Evolutionary conservation across 2,113 vertebrate genomes (phyloP).

Genomic region (Cryptoleucopteryx plumbea): DNA sequence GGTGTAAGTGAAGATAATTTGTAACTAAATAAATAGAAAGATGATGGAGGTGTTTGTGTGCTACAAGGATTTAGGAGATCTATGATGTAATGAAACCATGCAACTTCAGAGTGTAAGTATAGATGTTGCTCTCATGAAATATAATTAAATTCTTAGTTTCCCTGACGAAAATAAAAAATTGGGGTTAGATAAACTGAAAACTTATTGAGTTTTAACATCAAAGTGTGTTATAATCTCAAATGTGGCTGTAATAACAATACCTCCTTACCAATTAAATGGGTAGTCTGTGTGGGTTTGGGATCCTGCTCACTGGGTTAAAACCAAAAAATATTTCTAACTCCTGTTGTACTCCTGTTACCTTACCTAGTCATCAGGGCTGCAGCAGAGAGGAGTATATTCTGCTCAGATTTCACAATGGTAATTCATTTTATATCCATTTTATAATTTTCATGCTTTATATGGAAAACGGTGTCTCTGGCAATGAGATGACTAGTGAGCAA

Average conservation of each 20-base stretch:
- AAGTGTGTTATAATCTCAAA: not conserved
- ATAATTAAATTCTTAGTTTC: not conserved
- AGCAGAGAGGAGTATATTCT: not conserved
- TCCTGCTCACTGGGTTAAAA: not conserved
- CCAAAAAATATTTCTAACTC: not conserved
- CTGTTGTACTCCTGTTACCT: not conserved
- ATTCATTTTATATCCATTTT: not conserved
- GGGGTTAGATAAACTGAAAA: not conserved
- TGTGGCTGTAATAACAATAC: not conserved
- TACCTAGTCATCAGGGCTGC: not conserved
- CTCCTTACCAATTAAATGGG: not conserved
- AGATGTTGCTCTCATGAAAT: not conserved
- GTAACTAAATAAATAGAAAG: not conserved
- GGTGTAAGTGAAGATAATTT: not conserved
- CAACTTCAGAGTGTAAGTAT: not conserved
- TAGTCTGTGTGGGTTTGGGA: not conserved
- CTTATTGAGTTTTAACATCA: not conserved
- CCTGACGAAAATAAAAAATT: not conserved
- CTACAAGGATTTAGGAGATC: not conserved
- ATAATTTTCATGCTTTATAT: not conserved
- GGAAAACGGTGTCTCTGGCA: not conserved
- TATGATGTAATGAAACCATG: not conserved
- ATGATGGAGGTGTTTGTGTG: not conserved
- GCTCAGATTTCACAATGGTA: not conserved
- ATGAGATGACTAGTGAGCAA: not conserved